Percentiles rank a stretch among this genome's conserved stretches.
Conservation (phyloP, 2,888 invertebrate genomes). For the Andrena trimmerana region DNA sequence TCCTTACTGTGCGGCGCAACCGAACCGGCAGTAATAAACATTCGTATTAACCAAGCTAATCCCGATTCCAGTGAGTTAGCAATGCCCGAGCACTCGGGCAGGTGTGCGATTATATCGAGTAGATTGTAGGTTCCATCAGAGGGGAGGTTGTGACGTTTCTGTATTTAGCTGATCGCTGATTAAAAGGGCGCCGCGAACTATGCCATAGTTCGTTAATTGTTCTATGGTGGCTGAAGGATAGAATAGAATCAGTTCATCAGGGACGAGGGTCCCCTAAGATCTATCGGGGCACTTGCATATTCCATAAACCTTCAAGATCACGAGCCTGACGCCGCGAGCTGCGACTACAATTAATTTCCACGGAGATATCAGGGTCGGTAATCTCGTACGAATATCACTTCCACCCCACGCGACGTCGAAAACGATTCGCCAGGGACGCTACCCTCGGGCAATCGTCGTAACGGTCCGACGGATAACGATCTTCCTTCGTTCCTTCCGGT, state of each 20-base stretch:
- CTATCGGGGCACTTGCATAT: neutral
- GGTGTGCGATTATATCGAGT: neutral
- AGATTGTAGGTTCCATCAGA: neutral
- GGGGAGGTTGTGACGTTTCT: neutral
- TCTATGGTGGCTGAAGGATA: neutral
- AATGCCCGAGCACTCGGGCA: neutral
- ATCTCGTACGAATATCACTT: conserved; percentile 30
- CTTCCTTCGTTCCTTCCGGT: neutral
- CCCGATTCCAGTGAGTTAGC: neutral
- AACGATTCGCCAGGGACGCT: conserved; percentile 11
- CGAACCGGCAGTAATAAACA: conserved; percentile 5
- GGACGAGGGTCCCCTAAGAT: neutral
- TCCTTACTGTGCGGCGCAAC: neutral
- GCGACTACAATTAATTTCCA: conserved; percentile 31
- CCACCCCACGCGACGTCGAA: conserved; percentile 14
- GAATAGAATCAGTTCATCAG: neutral
- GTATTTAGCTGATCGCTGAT: conserved; percentile 26
- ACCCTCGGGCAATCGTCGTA: conserved; percentile 5
- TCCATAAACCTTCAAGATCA: conserved; percentile 3
- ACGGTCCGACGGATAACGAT: conserved; percentile 19
- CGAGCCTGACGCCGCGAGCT: neutral
- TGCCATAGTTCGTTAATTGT: conserved; percentile 15
- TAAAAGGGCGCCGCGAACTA: conserved; percentile 29
- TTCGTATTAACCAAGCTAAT: conserved; percentile 10
- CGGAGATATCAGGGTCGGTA: conserved; percentile 12